phyloP scores from a whole-genome alignment of 1,140 invertebrate species.

The Gonatopus flavifemur region DNA sequence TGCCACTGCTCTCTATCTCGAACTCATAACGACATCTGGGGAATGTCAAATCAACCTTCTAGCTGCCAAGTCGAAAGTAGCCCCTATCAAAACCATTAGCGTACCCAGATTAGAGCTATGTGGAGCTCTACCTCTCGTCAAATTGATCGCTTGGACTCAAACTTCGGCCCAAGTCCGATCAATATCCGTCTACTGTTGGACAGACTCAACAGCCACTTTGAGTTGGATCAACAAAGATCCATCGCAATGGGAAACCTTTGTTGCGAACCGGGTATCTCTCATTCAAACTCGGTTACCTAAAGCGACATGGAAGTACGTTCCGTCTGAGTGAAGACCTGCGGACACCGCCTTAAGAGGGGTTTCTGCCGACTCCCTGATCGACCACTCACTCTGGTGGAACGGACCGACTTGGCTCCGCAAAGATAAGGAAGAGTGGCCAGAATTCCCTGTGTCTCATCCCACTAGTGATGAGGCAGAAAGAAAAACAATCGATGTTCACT shows the following conservation, averaged over 20 bases:
- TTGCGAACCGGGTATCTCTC: neutral
- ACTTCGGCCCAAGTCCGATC: neutral
- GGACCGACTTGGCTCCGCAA: neutral
- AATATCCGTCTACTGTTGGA: neutral
- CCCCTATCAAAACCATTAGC: neutral
- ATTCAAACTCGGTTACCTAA: neutral
- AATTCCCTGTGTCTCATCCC: slow-evolving; percentile 7
- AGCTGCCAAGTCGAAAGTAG: neutral
- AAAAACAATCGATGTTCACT: neutral
- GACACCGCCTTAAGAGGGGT: slow-evolving; percentile 5
- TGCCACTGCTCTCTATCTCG: neutral
- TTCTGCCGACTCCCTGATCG: neutral
- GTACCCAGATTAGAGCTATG: neutral
- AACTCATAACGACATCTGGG: neutral
- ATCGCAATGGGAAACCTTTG: neutral
- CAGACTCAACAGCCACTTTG: neutral
- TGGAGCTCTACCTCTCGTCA: neutral
- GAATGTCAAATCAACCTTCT: neutral
- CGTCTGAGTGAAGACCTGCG: slow-evolving; percentile 1
- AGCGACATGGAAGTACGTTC: slow-evolving; percentile 1
- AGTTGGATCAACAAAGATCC: neutral
- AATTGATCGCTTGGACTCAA: neutral
- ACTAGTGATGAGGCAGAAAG: neutral
- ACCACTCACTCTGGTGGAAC: neutral
- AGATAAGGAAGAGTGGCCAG: neutral